These are phyloP conservation scores for Aquatica leii DNA, from an alignment of 2,888 invertebrate genomes.

Conservation along the genomic window DNA sequence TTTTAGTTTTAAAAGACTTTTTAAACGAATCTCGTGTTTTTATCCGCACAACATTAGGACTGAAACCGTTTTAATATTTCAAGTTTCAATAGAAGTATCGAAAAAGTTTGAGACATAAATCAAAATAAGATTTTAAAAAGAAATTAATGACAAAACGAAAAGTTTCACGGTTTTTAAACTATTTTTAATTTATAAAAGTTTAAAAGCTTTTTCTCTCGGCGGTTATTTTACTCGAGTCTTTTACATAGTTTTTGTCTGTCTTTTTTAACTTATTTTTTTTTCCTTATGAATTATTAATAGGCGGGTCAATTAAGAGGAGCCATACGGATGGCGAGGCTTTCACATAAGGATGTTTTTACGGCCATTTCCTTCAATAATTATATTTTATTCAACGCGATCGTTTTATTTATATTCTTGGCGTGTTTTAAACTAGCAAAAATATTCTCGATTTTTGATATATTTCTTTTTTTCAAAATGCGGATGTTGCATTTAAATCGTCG, in stretches of 20 bases:
- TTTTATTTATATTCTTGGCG: conserved; percentile 34
- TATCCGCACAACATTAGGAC: too few relatives aligned
- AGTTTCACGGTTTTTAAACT: conserved; percentile 16
- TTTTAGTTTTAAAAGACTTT: too few relatives aligned
- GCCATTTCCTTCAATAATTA: conserved; percentile 29
- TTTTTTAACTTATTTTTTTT: not conserved
- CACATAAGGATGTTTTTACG: conserved; percentile 34
- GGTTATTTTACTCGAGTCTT: conserved; percentile 13
- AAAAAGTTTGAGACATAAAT: conserved; percentile 8
- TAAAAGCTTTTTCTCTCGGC: conserved; percentile 13
- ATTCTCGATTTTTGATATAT: too few relatives aligned
- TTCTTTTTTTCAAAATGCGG: too few relatives aligned
- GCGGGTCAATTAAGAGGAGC: conserved; percentile 38
- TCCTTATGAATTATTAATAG: conserved; percentile 41
- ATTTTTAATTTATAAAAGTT: conserved; percentile 20
- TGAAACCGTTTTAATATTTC: too few relatives aligned
- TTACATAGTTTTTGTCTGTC: conserved; percentile 16
- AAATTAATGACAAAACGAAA: conserved; percentile 15
- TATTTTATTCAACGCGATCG: conserved; percentile 34
- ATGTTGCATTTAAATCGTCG: too few relatives aligned
- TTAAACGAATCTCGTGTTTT: too few relatives aligned
- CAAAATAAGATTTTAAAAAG: not conserved
- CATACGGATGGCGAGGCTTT: conserved; percentile 24
- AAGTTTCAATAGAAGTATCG: too few relatives aligned
- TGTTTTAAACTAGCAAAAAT: conserved; percentile 25